Evolutionary conservation across 1,140 invertebrate species (phyloP).

Genomic region (Whitmania pigra): DNA sequence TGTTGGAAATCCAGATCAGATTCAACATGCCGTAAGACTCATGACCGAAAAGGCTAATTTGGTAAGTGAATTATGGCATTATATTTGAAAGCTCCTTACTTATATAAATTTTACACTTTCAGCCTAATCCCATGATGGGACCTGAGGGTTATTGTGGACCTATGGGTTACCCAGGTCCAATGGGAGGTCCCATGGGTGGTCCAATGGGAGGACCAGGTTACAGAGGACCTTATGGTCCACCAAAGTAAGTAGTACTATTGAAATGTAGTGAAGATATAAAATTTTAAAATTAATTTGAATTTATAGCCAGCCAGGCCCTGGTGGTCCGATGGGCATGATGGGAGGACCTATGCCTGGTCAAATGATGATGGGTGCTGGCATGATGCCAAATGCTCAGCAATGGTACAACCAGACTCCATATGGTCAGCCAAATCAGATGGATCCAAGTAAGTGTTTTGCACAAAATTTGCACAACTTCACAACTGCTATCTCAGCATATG

Average conservation of each 20-base stretch:
- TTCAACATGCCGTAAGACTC: conserved; percentile 69
- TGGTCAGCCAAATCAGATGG: background rate
- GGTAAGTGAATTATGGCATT: conserved; percentile 27
- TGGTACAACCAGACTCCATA: background rate
- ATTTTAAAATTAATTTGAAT: background rate
- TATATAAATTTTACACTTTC: background rate
- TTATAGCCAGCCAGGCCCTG: background rate
- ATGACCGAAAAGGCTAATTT: conserved; percentile 38
- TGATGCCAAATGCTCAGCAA: background rate
- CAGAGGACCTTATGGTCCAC: background rate
- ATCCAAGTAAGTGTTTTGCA: background rate
- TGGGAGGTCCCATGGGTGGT: conserved; percentile 14
- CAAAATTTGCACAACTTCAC: conserved; percentile 5
- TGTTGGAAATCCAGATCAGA: conserved; percentile 75
- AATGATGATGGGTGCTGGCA: conserved; percentile 4
- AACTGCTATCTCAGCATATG: background rate
- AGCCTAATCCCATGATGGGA: conserved; percentile 16
- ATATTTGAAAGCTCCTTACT: too few relatives aligned
- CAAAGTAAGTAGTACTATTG: background rate
- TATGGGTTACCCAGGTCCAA: background rate
- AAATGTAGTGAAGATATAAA: background rate
- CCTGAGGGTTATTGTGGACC: background rate
- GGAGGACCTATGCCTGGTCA: conserved; percentile 11
- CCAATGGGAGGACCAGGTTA: conserved; percentile 1
- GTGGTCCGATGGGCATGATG: conserved; percentile 13